A percentile compares a stretch with the other conserved stretches of the same genome.
Conservation (phyloP, 2,888 invertebrate species). For the Thymelicus acteon region DNA sequence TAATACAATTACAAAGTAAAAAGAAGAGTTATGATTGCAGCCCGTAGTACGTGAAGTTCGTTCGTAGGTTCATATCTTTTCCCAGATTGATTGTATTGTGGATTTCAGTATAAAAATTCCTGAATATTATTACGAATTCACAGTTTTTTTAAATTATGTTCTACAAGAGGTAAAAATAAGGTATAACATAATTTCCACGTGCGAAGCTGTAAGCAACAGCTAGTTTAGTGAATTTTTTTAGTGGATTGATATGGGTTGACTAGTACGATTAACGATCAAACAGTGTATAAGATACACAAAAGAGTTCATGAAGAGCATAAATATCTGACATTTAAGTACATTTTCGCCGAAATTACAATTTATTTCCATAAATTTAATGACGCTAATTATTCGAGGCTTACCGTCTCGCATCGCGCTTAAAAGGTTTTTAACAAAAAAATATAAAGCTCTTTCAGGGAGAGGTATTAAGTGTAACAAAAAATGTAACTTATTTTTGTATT, state of each 20-base stretch:
- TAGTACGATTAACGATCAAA: not conserved
- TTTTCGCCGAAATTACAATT: constrained; percentile 26
- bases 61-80: too few species aligned
- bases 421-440: constrained; percentile 23
- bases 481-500: constrained; percentile 24
- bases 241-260: too few species aligned
- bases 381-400: constrained; percentile 36
- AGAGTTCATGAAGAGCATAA: not conserved
- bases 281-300: not conserved
- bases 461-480: constrained; percentile 34
- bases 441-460: constrained; percentile 4
- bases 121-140: too few species aligned
- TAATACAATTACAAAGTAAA: too few species aligned
- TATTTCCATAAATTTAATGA: constrained; percentile 37
- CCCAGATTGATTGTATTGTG: too few species aligned
- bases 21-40: not conserved
- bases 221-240: too few species aligned
- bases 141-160: too few species aligned
- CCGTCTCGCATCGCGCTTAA: constrained; percentile 33
- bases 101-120: too few species aligned
- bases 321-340: constrained; percentile 22
- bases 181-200: too few species aligned
- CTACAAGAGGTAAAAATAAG: too few species aligned
- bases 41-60: too few species aligned
- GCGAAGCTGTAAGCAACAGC: too few species aligned